Conservation (phyloP, 2,888 invertebrate genomes). For the Aproaerema taeniolella region DNA sequence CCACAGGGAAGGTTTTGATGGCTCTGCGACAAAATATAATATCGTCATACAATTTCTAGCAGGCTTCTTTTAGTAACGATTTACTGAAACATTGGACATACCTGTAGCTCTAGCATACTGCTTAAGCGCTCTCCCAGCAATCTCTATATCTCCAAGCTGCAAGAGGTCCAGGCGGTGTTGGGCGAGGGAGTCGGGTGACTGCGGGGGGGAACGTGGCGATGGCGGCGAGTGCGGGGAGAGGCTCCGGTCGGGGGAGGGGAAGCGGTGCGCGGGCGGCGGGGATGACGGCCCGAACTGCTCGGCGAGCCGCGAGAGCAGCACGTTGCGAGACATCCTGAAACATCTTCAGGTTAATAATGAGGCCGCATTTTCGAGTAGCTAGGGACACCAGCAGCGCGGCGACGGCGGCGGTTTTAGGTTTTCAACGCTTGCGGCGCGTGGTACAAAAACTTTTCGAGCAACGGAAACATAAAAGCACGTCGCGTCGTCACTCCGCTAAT, state of each 20-base stretch:
- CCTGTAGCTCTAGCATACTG: conserved; percentile 72
- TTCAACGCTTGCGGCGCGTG: no score
- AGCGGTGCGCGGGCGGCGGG: conserved; percentile 53
- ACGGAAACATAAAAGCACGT: no score
- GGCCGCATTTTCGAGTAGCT: no score
- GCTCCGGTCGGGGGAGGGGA: conserved; percentile 61
- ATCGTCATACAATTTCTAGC: background rate
- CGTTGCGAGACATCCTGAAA: conserved; percentile 66
- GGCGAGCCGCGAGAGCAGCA: conserved; percentile 63
- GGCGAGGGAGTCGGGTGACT: conserved; percentile 49
- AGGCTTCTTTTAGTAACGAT: no score
- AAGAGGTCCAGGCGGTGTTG: conserved; percentile 54
- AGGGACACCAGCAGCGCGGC: no score
- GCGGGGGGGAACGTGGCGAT: conserved; percentile 50
- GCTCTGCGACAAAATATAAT: no score
- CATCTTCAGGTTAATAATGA: background rate
- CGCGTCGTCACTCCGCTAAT: no score
- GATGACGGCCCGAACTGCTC: conserved; percentile 66
- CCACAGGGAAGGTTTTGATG: no score
- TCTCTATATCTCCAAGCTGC: conserved; percentile 64
- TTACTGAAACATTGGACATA: no score
- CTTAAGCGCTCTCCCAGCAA: conserved; percentile 66
- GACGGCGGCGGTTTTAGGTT: no score
- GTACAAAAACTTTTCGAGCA: no score
- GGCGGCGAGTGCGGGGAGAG: conserved; percentile 51